Evolutionary conservation across 2,113 vertebrate genomes (phyloP).

Genomic region (Burhinus bistriatus): DNA sequence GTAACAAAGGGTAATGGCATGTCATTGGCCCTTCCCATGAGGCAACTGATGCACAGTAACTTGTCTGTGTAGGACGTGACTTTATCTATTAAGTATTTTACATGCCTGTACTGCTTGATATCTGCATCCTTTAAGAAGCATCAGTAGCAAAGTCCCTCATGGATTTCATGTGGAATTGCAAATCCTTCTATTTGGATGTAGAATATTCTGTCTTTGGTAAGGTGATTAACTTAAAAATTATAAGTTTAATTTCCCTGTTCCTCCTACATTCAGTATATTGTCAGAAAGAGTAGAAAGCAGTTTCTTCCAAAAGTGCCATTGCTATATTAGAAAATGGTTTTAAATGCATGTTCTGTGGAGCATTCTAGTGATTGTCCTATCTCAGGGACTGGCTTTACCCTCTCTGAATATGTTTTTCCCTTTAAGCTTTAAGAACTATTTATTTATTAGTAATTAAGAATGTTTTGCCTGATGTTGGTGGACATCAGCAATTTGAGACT

Average conservation of each 20-base stretch:
- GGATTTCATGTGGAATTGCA: background rate
- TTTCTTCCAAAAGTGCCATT: background rate
- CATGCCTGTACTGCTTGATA: background rate
- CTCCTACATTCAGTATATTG: background rate
- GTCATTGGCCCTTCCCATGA: fast-evolving
- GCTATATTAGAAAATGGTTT: background rate
- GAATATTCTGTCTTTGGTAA: background rate
- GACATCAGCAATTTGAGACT: background rate
- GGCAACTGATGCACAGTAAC: background rate
- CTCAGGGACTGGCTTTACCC: background rate
- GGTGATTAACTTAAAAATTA: background rate
- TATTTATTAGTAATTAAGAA: background rate
- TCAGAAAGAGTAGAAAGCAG: background rate
- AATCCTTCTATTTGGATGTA: background rate
- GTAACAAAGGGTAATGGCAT: too few species aligned
- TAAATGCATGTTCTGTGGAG: background rate
- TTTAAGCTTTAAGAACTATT: background rate
- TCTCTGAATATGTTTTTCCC: background rate
- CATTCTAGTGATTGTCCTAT: background rate
- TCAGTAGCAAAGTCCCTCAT: background rate
- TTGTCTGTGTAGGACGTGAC: too few species aligned
- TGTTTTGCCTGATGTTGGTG: background rate
- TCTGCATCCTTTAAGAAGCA: background rate
- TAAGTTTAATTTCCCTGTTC: background rate
- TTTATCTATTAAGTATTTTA: background rate